Evolutionary conservation across 2,113 vertebrate genomes (phyloP), one percentile per base, ranked within the genome.

Genomic region (Sisor rabdophorus): DNA sequence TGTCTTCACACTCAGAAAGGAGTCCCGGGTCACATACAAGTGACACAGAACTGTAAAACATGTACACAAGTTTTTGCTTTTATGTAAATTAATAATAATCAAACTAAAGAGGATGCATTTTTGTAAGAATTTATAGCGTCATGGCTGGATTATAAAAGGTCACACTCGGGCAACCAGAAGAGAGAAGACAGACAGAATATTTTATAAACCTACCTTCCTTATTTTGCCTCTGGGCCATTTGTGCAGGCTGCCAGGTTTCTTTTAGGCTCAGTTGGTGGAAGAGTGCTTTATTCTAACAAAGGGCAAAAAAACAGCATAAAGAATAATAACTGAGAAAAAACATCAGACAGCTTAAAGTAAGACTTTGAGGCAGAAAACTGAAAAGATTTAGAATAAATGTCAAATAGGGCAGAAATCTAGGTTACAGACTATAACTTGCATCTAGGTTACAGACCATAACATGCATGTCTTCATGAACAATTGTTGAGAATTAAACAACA

Each of bases 221-320:
- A 82, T 87, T 91, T 85, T 95, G 94, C 61, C 88, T 92, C 80
- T 92, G 87, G 61, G 92, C 82, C 80, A 89, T 90, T 91, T 93
- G 93, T 26, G 92, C 89, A 78, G 93, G 94, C n/a, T 93, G 91
- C 91, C 93, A 94, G 75, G 90, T 96, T 85, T 99, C 96, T 87
- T 94, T 97, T 48, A 95, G 82, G 88, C 96, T 98, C 90, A 95
- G 91, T 76, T 98, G 97, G 82, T 97, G 95, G 91, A 92, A 95
- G 88, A 96, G 91, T 52, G 93, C 90, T 93, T 95, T 97, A 88
- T 93, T 95, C 96, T 99, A 87, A 84, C 72, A 89, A 58, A 65
- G 55, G 54, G 83, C 69, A 83, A 86, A 83, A 71, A 52, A 85
- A 59, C 89, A 52, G 58, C 75, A 76, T 80, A 80, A 63, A 75